Conservation (phyloP, 2,113 vertebrate genomes). For the Cygnus buccinator region DNA sequence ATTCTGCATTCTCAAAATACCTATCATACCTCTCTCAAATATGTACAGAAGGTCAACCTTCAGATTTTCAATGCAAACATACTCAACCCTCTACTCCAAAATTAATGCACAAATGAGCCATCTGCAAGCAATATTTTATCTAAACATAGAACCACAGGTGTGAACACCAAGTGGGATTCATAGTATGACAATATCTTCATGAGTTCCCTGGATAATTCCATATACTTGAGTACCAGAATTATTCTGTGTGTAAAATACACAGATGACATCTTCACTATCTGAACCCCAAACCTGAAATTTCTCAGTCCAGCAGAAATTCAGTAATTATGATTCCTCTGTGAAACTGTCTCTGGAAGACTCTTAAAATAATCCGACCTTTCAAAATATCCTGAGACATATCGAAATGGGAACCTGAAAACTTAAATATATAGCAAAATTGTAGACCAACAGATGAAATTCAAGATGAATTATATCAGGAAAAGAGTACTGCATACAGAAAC, state of each 20-base stretch:
- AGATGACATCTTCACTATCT: background rate
- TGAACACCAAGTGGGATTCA: background rate
- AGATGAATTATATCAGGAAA: background rate
- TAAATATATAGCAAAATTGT: background rate
- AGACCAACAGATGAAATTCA: background rate
- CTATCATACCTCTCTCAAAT: background rate
- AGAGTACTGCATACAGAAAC: background rate
- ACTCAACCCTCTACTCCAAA: background rate
- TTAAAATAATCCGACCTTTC: background rate
- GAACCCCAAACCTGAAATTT: background rate
- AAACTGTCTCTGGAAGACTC: background rate
- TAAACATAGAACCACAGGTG: background rate
- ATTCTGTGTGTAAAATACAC: background rate
- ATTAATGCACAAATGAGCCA: background rate
- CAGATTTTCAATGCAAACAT: background rate
- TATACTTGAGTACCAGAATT: background rate
- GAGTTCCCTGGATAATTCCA: background rate
- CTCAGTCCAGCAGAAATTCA: background rate
- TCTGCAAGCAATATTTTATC: background rate
- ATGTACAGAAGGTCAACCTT: background rate
- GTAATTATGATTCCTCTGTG: background rate
- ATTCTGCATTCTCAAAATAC: background rate
- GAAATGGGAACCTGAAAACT: background rate
- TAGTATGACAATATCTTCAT: background rate
- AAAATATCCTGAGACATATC: background rate